Evolutionary conservation across 2,888 invertebrate genomes (phyloP).

Genomic region (Eremobia ochroleuca): DNA sequence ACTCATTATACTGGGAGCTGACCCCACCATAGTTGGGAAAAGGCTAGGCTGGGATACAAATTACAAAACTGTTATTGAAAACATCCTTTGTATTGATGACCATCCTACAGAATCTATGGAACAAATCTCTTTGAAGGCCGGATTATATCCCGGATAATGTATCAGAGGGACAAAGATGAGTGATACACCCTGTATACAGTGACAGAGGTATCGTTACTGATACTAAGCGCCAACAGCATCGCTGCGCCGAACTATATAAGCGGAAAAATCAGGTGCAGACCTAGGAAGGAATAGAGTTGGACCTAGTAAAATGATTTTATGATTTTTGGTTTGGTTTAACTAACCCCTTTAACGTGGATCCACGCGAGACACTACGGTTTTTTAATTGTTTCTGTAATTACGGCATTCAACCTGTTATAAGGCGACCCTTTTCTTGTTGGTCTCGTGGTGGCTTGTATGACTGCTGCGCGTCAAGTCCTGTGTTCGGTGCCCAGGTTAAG

Average conservation of each 20-base stretch:
- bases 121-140: neutral
- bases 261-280: conserved; percentile 60
- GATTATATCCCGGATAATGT: neutral
- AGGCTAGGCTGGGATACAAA: neutral
- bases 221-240: conserved; percentile 25
- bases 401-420: neutral
- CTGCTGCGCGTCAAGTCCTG: neutral
- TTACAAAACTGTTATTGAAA: neutral
- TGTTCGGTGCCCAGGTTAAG: neutral
- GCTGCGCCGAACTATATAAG: conserved; percentile 51
- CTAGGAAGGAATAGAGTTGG: conserved; percentile 5
- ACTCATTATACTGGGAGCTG: neutral
- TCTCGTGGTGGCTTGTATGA: neutral
- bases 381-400: too few relatives aligned
- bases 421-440: neutral
- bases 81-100: neutral
- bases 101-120: neutral
- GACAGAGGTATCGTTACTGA: conserved; percentile 11
- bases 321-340: neutral
- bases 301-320: neutral
- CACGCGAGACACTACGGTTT: too few relatives aligned
- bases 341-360: neutral
- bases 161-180: neutral
- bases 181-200: conserved; percentile 3
- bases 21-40: neutral